These are phyloP conservation scores for Xenopus borealis DNA, from an alignment of 2,113 vertebrate genomes.

Conservation along the genomic window DNA sequence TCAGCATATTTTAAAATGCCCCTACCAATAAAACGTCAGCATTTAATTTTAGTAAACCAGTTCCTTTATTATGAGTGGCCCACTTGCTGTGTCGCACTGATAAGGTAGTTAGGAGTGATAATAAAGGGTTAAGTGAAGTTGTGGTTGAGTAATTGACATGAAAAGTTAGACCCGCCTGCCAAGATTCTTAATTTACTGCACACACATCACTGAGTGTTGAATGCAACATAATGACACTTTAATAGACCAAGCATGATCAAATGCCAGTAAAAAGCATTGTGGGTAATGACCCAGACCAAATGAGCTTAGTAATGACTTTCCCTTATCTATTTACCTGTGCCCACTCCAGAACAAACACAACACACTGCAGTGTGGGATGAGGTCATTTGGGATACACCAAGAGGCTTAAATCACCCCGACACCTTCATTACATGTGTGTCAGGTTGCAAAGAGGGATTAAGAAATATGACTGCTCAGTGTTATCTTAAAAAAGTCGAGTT, in stretches of 20 bases:
- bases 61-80: background rate
- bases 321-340: conserved; percentile 55
- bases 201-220: conserved; percentile 53
- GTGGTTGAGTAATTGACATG: conserved; percentile 21
- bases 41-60: no score
- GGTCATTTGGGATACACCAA: conserved; percentile 26
- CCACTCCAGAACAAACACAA: conserved; percentile 45
- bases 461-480: conserved; percentile 32
- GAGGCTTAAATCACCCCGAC: conserved; percentile 52
- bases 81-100: background rate
- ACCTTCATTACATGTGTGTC: conserved; percentile 45
- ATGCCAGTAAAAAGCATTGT: conserved; percentile 54
- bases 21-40: no score
- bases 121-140: conserved; percentile 6
- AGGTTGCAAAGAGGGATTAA: conserved; percentile 30
- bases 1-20: no score
- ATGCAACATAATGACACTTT: conserved; percentile 58
- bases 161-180: conserved; percentile 49
- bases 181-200: conserved; percentile 52
- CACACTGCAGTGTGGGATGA: conserved; percentile 36
- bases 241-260: conserved; percentile 59
- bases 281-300: conserved; percentile 56
- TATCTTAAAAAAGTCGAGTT: conserved; percentile 30
- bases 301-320: conserved; percentile 56
- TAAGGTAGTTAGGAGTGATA: background rate